A percentile compares a stretch with the other conserved stretches of the same genome.
phyloP scores from a whole-genome alignment of 2,888 invertebrate species.

The Ctena decussata region DNA sequence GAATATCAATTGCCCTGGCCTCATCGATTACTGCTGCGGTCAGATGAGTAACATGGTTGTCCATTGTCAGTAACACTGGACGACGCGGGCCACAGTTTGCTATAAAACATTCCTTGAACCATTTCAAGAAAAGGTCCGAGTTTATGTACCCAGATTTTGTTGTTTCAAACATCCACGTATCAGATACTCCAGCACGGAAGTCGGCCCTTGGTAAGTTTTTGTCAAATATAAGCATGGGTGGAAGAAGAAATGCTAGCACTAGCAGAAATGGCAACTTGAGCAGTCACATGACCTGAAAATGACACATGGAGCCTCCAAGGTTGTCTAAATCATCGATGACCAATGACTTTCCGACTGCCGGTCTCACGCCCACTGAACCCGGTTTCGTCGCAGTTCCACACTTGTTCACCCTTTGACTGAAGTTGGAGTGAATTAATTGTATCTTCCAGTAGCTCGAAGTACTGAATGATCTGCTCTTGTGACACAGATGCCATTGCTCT shows the following conservation, averaged over 20 bases:
- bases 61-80: constrained; percentile 33
- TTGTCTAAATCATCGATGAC: constrained; percentile 2
- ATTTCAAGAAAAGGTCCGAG: constrained; percentile 6
- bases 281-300: constrained; percentile 6
- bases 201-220: constrained; percentile 13
- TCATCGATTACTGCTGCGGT: not conserved
- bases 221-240: constrained; percentile 27
- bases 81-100: constrained; percentile 15
- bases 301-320: not conserved
- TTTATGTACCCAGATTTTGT: constrained; percentile 13
- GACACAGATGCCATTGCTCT: not conserved
- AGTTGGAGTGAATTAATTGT: not conserved
- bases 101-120: constrained; percentile 9
- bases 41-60: constrained; percentile 23
- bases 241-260: not conserved
- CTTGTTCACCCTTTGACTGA: no score
- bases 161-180: not conserved
- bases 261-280: constrained; percentile 14
- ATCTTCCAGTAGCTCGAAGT: not conserved
- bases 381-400: not conserved
- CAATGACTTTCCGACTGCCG: not conserved
- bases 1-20: not conserved
- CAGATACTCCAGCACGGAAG: not conserved
- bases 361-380: not conserved
- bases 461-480: not conserved